Base-by-base conservation (phyloP, 2,888 invertebrate genomes). In the Drosophila koepferae region DNA sequence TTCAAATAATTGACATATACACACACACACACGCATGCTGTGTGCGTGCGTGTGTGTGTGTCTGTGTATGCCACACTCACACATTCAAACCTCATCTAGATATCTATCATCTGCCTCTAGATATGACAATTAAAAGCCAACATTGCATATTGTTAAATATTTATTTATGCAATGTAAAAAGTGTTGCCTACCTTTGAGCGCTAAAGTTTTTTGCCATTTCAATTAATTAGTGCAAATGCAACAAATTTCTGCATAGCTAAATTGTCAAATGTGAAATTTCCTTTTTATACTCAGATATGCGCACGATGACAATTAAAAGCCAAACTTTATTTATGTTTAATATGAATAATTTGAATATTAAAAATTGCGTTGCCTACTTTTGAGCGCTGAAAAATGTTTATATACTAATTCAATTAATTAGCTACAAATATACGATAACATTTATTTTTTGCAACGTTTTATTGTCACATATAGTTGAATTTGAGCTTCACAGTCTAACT, bases 1-100 rank as follows among this genome's bases (percentile, higher is more conserved):
- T 64, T 46, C 58, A 62, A 61, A 75, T 72, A 68, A 64, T 73
- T 56, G 73, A 54, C 65, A 65, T 60, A 72, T 44, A 41, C 53
- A 40, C 44, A 46, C 20, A 40, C 20, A 53, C 28, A 3, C 38
- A 16, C 38, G 38, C 38, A 38, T 38, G 38, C 16, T 44, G 53
- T 40, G 40, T n/a, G 16, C 7, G 7, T n/a, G n/a, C 20, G 3
- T 34, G 34, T 60, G 53, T 54, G 36, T 55, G 16, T 40, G 3
- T 31, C 18, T 58, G 55, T 56, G 48, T 28, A 36, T 20, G 20
- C 20, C 20, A 20, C 10, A 16, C 28, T 1, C 28, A 28, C 28
- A 28, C 36, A 16, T 5, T 34, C 10, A 18, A 14, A 9, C 8
- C 34, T 18, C 20, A 34, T 34, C 51, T 31, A 31, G 20, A 28